Evolutionary conservation across 1,140 invertebrate species (phyloP).

Genomic region (Cecropterus lyciades): DNA sequence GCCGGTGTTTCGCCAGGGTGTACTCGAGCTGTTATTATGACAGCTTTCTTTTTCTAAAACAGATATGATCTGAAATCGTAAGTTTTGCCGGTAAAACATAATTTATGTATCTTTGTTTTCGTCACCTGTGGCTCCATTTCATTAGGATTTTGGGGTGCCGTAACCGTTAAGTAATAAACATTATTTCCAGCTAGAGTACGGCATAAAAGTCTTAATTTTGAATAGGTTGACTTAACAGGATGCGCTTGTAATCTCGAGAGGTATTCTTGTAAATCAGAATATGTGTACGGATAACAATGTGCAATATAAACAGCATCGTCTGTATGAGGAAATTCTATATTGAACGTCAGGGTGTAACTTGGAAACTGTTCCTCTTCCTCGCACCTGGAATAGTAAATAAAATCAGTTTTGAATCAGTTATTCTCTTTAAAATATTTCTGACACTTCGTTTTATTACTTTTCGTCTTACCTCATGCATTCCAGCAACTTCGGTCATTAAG

Average conservation of each 20-base stretch:
- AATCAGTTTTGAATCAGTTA: conserved; percentile 3
- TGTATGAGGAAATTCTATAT: conserved; percentile 95
- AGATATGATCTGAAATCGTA: conserved; percentile 9
- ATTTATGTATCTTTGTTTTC: conserved; percentile 16
- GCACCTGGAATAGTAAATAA: conserved; percentile 76
- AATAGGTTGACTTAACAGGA: conserved; percentile 91
- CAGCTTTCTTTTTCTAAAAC: conserved; percentile 90
- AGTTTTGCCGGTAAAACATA: not conserved
- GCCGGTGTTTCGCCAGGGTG: conserved; percentile 98
- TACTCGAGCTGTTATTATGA: conserved; percentile 95
- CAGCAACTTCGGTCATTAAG: too few species aligned
- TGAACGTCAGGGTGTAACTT: conserved; percentile 96
- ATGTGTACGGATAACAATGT: conserved; percentile 98
- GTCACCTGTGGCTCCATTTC: conserved; percentile 81
- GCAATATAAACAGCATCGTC: conserved; percentile 97
- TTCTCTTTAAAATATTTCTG: not conserved
- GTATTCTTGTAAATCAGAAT: conserved; percentile 93
- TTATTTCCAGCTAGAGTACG: conserved; percentile 95
- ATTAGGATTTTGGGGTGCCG: conserved; percentile 87
- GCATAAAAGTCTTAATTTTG: conserved; percentile 92
- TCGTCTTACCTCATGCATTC: too few species aligned
- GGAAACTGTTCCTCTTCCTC: conserved; percentile 86
- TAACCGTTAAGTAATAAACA: conserved; percentile 96
- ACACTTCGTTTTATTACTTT: too few species aligned
- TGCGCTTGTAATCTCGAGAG: conserved; percentile 88